Percentiles rank a stretch among this genome's conserved stretches.
phyloP scores from a whole-genome alignment of 2,888 invertebrate genomes.

The Synanthedon vespiformis region DNA sequence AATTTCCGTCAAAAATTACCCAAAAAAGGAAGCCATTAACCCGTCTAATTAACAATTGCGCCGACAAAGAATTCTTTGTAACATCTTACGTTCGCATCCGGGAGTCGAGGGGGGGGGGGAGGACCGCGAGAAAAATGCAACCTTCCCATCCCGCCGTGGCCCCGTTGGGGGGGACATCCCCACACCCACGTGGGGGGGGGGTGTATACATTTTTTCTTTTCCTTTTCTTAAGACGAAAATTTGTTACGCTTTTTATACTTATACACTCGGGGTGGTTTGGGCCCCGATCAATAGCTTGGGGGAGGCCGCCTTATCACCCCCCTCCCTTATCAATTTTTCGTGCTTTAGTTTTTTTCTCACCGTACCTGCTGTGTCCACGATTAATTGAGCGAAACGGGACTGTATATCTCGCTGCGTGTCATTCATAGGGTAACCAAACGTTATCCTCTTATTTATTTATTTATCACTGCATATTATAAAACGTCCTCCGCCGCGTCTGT shows the following conservation, averaged over 20 bases:
- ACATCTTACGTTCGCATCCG: slow-evolving; percentile 49
- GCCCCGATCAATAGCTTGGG: slow-evolving; percentile 51
- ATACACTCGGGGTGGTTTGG: slow-evolving; percentile 42
- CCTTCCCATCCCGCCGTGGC: slow-evolving; percentile 18
- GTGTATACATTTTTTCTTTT: slow-evolving; percentile 69
- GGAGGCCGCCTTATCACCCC: slow-evolving; percentile 11
- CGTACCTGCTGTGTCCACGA: slow-evolving; percentile 15
- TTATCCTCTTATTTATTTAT: no score
- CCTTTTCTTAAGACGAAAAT: slow-evolving; percentile 72
- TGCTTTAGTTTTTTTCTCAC: slow-evolving; percentile 48
- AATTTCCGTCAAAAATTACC: neutral
- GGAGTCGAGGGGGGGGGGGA: slow-evolving; percentile 39
- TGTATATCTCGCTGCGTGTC: no score
- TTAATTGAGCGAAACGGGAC: neutral
- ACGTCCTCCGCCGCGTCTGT: no score
- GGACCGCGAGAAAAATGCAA: slow-evolving; percentile 58
- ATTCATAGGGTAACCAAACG: no score
- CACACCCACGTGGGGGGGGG: slow-evolving; percentile 46
- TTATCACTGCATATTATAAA: no score
- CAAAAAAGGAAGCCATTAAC: neutral
- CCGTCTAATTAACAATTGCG: slow-evolving; percentile 38
- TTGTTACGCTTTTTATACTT: slow-evolving; percentile 72
- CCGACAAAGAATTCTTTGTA: slow-evolving; percentile 64
- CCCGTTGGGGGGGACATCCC: slow-evolving; percentile 13
- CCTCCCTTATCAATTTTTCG: slow-evolving; percentile 67